Percentiles rank a stretch among this genome's conserved stretches.
phyloP scores from a whole-genome alignment of 2,113 vertebrate genomes.

The Scomber scombrus region DNA sequence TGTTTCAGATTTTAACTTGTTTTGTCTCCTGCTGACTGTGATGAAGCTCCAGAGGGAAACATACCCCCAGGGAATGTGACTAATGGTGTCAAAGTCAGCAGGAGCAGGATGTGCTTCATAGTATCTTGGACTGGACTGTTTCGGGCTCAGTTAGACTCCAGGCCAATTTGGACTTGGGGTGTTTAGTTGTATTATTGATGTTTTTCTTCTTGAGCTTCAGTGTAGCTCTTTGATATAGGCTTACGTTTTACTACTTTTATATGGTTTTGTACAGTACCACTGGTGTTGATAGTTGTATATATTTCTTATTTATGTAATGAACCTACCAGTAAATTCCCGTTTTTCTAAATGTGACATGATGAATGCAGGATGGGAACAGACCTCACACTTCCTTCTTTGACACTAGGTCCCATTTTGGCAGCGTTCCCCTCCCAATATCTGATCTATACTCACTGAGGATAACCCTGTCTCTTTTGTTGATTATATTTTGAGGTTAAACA shows the following conservation, averaged over 20 bases:
- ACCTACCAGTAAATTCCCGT: no score
- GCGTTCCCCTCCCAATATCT: no score
- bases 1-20: conserved; percentile 54
- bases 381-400: no score
- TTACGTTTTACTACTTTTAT: no score
- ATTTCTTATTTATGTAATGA: background rate
- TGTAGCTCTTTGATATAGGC: no score
- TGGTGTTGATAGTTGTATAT: background rate
- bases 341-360: no score
- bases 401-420: no score
- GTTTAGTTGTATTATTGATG: background rate
- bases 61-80: conserved; percentile 17
- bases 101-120: conserved; percentile 14
- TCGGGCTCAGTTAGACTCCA: background rate
- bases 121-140: conserved; percentile 1
- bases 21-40: conserved; percentile 52
- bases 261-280: no score
- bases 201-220: background rate
- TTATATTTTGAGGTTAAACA: no score
- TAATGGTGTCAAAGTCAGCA: conserved; percentile 34
- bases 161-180: background rate
- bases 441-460: no score
- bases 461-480: no score
- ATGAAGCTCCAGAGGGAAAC: conserved; percentile 41
- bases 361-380: no score